phyloP scores from a whole-genome alignment of 2,888 invertebrate species.

The Baronia brevicornis region DNA sequence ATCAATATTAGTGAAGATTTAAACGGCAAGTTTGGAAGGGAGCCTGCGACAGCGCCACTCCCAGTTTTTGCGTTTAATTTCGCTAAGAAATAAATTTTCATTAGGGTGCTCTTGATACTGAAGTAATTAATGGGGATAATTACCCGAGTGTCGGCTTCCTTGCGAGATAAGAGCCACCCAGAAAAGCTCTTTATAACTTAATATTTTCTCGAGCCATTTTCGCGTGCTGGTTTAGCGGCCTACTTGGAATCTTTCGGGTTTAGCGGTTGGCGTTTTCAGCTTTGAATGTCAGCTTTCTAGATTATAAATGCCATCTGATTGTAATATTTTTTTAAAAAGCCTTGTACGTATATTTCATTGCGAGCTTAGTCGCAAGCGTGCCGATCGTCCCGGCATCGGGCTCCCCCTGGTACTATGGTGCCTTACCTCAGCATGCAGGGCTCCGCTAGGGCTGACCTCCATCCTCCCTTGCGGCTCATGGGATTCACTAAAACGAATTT shows the following conservation, averaged over 20 bases:
- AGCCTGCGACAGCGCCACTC: slow-evolving; percentile 27
- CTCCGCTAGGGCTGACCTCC: too few relatives aligned
- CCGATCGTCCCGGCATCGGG: too few relatives aligned
- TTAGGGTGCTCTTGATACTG: slow-evolving; percentile 51
- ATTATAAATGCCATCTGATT: too few relatives aligned
- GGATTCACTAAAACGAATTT: too few relatives aligned
- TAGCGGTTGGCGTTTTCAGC: too few relatives aligned
- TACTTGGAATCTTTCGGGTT: slow-evolving; percentile 1
- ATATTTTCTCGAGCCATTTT: slow-evolving; percentile 12
- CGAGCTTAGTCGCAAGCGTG: too few relatives aligned
- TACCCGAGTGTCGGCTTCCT: slow-evolving; percentile 30
- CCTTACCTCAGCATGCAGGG: too few relatives aligned
- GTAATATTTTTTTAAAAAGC: too few relatives aligned
- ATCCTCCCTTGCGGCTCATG: too few relatives aligned
- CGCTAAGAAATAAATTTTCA: slow-evolving; percentile 60
- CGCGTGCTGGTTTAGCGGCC: slow-evolving; percentile 5
- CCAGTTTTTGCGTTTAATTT: slow-evolving; percentile 42
- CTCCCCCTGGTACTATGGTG: too few relatives aligned
- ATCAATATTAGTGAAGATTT: slow-evolving; percentile 12
- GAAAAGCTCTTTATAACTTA: slow-evolving; percentile 21
- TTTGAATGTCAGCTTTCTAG: too few relatives aligned
- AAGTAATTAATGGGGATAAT: slow-evolving; percentile 58
- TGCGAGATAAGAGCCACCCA: slow-evolving; percentile 26
- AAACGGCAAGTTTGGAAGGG: slow-evolving; percentile 15
- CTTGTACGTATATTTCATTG: too few relatives aligned